Percentiles rank a stretch among this genome's conserved stretches.
phyloP scores from a whole-genome alignment of 1,140 invertebrate species.

The Thalassaphorura encarpata region DNA sequence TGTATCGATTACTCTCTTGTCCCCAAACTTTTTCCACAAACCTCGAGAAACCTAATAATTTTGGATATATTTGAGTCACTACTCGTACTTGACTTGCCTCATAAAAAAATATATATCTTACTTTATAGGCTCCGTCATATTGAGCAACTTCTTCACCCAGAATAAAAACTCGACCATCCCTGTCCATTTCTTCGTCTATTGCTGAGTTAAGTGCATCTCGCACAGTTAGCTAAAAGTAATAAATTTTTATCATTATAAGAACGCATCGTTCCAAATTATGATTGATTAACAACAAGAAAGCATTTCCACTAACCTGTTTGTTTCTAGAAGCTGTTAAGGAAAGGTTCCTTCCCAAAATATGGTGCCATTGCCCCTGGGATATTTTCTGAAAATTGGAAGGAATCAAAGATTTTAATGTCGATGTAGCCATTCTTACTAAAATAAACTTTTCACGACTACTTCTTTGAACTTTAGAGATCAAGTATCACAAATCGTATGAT shows the following conservation, averaged over 20 bases:
- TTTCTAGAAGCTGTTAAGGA: slow-evolving; percentile 14
- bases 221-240: slow-evolving; percentile 61
- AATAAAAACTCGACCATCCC: slow-evolving; percentile 88
- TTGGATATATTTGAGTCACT: background rate
- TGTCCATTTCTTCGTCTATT: slow-evolving; percentile 92
- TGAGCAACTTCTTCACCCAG: slow-evolving; percentile 78
- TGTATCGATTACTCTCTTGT: slow-evolving; percentile 92
- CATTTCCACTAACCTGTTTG: slow-evolving; percentile 20
- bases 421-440: too few relatives aligned
- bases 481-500: too few relatives aligned
- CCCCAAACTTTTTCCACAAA: slow-evolving; percentile 97
- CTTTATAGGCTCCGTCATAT: slow-evolving; percentile 29
- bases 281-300: background rate
- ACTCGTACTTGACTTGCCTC: too few relatives aligned
- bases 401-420: too few relatives aligned
- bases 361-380: slow-evolving; percentile 17
- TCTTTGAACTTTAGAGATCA: too few relatives aligned
- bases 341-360: slow-evolving; percentile 21
- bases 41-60: slow-evolving; percentile 62
- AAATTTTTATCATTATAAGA: background rate
- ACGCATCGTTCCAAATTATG: background rate
- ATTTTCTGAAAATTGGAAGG: too few relatives aligned
- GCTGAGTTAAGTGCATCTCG: slow-evolving; percentile 94
- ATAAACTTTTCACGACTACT: too few relatives aligned
- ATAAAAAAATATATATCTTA: background rate